A percentile compares a stretch with the other conserved stretches of the same genome.
Conservation (phyloP, 1,140 invertebrate genomes). For the Danaus plexippus region DNA sequence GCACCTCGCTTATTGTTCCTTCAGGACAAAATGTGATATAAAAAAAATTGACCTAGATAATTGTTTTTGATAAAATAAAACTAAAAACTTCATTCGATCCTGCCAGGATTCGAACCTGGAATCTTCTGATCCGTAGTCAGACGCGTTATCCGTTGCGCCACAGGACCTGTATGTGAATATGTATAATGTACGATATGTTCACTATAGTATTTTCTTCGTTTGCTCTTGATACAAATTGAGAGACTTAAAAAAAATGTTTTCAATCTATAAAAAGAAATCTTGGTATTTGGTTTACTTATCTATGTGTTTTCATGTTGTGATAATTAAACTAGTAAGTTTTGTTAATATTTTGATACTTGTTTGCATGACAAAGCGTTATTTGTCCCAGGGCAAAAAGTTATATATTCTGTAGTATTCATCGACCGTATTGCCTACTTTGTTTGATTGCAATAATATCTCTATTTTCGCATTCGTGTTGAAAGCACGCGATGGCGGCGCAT, state of each 20-base stretch:
- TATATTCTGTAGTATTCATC: constrained; percentile 20
- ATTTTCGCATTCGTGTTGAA: constrained; percentile 50
- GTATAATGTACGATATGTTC: not conserved
- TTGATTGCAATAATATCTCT: constrained; percentile 27
- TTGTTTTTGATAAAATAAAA: too few species aligned
- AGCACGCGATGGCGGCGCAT: constrained; percentile 47
- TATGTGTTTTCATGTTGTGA: too few species aligned
- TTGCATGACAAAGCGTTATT: too few species aligned
- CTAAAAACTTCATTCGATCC: constrained; percentile 66
- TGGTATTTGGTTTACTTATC: too few species aligned
- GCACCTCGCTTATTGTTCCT: not conserved
- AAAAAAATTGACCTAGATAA: too few species aligned
- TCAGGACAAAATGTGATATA: constrained; percentile 1
- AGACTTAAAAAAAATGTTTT: too few species aligned
- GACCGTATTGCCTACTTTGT: constrained; percentile 25
- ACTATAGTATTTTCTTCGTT: not conserved
- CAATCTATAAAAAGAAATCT: too few species aligned
- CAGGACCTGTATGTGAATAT: constrained; percentile 73
- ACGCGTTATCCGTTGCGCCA: constrained; percentile 92
- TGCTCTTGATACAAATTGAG: too few species aligned
- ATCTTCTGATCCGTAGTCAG: constrained; percentile 93
- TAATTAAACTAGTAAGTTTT: too few species aligned
- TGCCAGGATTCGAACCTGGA: constrained; percentile 93
- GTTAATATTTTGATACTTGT: not conserved
- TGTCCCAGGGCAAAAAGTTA: too few species aligned